Evolutionary conservation across 1,140 invertebrate genomes (phyloP), one percentile per base, ranked within the genome.

Genomic region (Magallana ariakensis): DNA sequence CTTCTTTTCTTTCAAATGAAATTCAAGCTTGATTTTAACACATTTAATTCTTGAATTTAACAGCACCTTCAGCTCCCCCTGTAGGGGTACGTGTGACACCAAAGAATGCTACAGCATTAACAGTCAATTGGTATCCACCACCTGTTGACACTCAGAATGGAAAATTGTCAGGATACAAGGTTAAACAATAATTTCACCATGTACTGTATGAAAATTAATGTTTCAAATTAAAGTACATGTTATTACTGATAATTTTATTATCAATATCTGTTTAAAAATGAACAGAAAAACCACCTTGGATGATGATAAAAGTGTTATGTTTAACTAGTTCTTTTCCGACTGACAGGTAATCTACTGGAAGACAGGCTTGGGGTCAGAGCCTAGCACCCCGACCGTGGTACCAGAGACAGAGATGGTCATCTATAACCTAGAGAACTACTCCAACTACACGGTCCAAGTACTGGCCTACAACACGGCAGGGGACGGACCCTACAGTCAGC

Each of bases 401-500:
- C 81, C 85, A 55, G 90, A 91, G 66, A 87, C 89, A 26, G 80
- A 88, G 6, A 75, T 88, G 6, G 26, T 90, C 10, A 85, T 94
- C 16, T 84, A 87, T 13, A 98, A 98, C 91, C 96, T 99, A 7
- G 97, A 98, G 92, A 98, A 98, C 95, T 99, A 97, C 94, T 98
- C 98, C 0, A 96, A 98, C 91, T 99, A 99, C 94, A 96, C 96
- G 33, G 97, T 99, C 85, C 97, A 98, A 95, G 96, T 99, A 89
- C 95, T 98, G 84, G 98, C 98, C n/a, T 99, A 99, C 93, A 99
- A 99, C 95, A 97, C 98, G 2, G 98, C 98, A 57, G 99, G 99
- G 55, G 98, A 99, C 95, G 98, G 98, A 6, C 98, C 98, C 0
- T 95, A 97, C 46, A 98, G 98, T 0, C 94, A 95, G 16, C 55